Percentiles rank a stretch among this genome's conserved stretches.
Conservation (phyloP, 2,888 invertebrate species). For the Phoenoteleia sp. region DNA sequence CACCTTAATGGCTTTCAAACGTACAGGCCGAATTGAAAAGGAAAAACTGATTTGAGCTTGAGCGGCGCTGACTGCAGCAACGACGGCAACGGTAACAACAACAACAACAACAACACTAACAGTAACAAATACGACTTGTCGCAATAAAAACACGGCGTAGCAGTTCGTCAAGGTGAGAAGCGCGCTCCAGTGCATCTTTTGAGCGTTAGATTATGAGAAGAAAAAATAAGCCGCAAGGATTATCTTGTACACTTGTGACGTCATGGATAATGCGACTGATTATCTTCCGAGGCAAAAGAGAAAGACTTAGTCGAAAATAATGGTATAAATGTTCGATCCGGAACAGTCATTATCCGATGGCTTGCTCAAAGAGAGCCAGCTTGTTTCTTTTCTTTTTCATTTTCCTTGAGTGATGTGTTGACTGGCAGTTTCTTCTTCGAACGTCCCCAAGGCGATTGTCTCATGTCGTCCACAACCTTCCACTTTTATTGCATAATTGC, state of each 20-base stretch:
- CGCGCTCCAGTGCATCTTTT: conserved; percentile 69
- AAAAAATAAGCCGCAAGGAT: conserved; percentile 69
- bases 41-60: conserved; percentile 47
- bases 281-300: conserved; percentile 68
- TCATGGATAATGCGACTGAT: conserved; percentile 69
- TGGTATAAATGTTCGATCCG: conserved; percentile 52
- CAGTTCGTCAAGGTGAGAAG: conserved; percentile 72
- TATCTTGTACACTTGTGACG: conserved; percentile 70
- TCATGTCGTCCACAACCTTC: conserved; percentile 39
- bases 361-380: conserved; percentile 61
- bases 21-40: not conserved
- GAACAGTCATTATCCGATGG: conserved; percentile 30
- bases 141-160: conserved; percentile 60
- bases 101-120: conserved; percentile 68
- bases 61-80: conserved; percentile 37
- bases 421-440: conserved; percentile 63
- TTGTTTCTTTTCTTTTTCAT: conserved; percentile 8
- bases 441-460: conserved; percentile 65
- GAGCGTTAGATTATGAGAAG: conserved; percentile 68
- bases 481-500: conserved; percentile 55
- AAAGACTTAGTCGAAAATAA: conserved; percentile 64
- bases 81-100: conserved; percentile 51
- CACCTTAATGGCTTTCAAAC: not conserved
- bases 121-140: conserved; percentile 55
- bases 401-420: conserved; percentile 36